phyloP scores from a whole-genome alignment of 2,888 invertebrate species.

The Zhengitettix transpicula region DNA sequence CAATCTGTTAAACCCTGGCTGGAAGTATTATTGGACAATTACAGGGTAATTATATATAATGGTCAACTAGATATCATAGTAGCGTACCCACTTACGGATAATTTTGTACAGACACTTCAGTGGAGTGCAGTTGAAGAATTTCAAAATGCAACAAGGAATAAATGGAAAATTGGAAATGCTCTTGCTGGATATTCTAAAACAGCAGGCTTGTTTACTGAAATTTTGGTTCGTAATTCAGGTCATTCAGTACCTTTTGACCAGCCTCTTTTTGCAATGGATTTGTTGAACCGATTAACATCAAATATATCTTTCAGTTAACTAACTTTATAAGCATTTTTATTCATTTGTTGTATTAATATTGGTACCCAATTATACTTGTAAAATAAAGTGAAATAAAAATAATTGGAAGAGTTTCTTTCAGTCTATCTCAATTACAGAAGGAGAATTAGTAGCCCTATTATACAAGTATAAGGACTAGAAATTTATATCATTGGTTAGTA shows the following conservation, averaged over 20 bases:
- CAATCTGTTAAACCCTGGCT: conserved; percentile 60
- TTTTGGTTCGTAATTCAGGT: conserved; percentile 24
- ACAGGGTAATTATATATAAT: conserved; percentile 30
- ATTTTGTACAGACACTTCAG: conserved; percentile 23
- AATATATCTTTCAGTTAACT: too few relatives aligned
- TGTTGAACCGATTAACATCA: neutral
- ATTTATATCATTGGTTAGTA: too few relatives aligned
- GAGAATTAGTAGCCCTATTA: too few relatives aligned
- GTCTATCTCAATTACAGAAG: too few relatives aligned
- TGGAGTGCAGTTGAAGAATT: conserved; percentile 25
- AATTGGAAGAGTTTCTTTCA: too few relatives aligned
- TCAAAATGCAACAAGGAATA: conserved; percentile 17
- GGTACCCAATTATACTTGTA: too few relatives aligned
- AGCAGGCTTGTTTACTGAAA: conserved; percentile 19
- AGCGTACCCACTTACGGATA: conserved; percentile 24
- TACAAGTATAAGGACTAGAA: too few relatives aligned
- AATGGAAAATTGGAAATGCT: conserved; percentile 23
- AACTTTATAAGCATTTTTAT: too few relatives aligned
- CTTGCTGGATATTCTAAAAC: conserved; percentile 23
- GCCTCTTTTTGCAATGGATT: conserved; percentile 19
- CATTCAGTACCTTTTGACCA: conserved; percentile 26
- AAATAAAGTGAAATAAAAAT: too few relatives aligned
- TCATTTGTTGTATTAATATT: too few relatives aligned
- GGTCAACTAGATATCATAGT: too few relatives aligned
- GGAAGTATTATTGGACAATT: conserved; percentile 45